phyloP scores from a whole-genome alignment of 1,140 invertebrate species.

The Lepidurus couesii region DNA sequence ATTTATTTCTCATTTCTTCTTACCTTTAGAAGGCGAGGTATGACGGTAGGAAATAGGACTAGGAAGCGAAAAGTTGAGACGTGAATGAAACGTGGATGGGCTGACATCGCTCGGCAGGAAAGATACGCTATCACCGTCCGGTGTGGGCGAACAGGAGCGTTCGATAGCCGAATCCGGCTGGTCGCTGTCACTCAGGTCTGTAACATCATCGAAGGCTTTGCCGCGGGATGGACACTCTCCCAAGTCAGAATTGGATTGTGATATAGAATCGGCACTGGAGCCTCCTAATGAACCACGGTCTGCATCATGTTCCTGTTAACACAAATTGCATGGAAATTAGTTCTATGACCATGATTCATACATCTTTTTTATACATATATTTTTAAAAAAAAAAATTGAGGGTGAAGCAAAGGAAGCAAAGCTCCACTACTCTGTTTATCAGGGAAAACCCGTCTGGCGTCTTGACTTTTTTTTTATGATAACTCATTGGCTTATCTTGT shows the following conservation, averaged over 20 bases:
- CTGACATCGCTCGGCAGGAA: slow-evolving; percentile 15
- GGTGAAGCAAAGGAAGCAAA: background rate
- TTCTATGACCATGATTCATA: background rate
- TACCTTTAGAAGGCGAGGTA: slow-evolving; percentile 19
- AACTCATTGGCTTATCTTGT: background rate
- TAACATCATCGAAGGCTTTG: slow-evolving; percentile 38
- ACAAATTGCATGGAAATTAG: background rate
- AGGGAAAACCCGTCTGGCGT: background rate
- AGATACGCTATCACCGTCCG: slow-evolving; percentile 27
- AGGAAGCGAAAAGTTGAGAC: background rate
- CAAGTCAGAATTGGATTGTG: slow-evolving; percentile 28
- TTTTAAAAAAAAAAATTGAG: background rate
- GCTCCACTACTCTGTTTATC: background rate
- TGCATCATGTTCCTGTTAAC: background rate
- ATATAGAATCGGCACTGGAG: background rate
- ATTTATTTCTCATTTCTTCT: background rate
- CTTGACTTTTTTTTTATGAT: background rate
- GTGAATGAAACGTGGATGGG: slow-evolving; percentile 12
- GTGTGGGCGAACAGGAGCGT: slow-evolving; percentile 36
- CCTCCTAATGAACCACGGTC: slow-evolving; percentile 14
- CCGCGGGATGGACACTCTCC: slow-evolving; percentile 27
- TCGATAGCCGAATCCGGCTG: slow-evolving; percentile 45
- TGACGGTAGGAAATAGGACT: slow-evolving; percentile 22
- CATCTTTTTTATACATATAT: no score
- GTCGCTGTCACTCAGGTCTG: slow-evolving; percentile 46